Percentiles rank a stretch among this genome's conserved stretches.
These are phyloP conservation scores for Malurus melanocephalus DNA, from an alignment of 2,113 vertebrate species.

Conservation along the genomic window DNA sequence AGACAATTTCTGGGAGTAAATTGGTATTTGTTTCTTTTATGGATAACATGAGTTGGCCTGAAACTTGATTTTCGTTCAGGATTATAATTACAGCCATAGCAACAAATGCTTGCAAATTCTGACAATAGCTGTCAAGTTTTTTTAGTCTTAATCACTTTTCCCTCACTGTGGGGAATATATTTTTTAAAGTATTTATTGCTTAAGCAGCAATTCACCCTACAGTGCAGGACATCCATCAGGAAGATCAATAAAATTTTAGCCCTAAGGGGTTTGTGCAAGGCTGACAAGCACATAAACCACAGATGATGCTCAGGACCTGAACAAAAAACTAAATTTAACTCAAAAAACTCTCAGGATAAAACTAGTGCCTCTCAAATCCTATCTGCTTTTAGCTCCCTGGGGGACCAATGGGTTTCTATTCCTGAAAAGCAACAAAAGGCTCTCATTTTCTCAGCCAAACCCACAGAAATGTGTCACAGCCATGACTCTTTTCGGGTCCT, in stretches of 20 bases:
- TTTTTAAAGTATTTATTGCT: not conserved
- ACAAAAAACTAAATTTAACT: not conserved
- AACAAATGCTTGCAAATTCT: not conserved
- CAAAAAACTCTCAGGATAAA: not conserved
- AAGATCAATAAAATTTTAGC: not conserved
- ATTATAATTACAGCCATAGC: constrained; percentile 21
- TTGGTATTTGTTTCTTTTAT: not conserved
- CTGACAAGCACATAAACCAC: not conserved
- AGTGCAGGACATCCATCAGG: not conserved
- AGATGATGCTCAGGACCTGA: not conserved
- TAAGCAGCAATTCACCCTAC: not conserved
- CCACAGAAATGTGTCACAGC: not conserved
- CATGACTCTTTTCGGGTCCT: not conserved
- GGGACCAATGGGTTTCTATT: not conserved
- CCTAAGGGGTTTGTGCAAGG: not conserved
- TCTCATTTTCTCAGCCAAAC: not conserved
- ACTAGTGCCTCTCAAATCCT: not conserved
- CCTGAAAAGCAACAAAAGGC: not conserved
- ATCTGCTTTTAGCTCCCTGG: not conserved
- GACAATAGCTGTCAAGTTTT: not conserved
- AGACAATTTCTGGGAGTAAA: constrained; percentile 20
- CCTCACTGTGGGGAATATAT: not conserved
- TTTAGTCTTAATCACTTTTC: not conserved
- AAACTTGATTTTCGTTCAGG: constrained; percentile 25
- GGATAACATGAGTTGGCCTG: not conserved